Percentiles rank a stretch among this genome's conserved stretches.
phyloP scores from a whole-genome alignment of 1,140 invertebrate genomes.

The Megalopta genalis region DNA sequence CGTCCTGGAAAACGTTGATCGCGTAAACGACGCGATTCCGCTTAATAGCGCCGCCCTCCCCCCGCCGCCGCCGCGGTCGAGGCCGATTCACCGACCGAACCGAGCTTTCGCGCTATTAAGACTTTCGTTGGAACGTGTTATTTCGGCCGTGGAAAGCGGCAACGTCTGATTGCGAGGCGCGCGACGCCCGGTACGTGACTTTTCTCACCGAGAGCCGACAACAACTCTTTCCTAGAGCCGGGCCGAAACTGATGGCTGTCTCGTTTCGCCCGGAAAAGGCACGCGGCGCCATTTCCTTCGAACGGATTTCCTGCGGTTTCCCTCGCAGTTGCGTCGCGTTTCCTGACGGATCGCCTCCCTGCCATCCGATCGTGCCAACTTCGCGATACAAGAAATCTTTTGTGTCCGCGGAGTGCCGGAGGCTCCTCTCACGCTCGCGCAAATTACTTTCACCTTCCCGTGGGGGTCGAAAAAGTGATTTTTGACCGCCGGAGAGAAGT shows the following conservation, averaged over 20 bases:
- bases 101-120: slow-evolving; percentile 19
- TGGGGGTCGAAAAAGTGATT: too few relatives aligned
- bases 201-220: background rate
- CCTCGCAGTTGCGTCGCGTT: too few relatives aligned
- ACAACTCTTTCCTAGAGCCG: background rate
- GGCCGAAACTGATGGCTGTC: background rate
- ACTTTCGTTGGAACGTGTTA: slow-evolving; percentile 1
- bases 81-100: background rate
- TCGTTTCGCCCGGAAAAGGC: background rate
- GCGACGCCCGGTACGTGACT: slow-evolving; percentile 6
- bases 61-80: background rate
- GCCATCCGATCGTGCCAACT: too few relatives aligned
- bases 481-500: too few relatives aligned
- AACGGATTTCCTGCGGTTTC: too few relatives aligned
- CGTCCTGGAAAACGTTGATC: slow-evolving; percentile 20
- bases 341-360: too few relatives aligned
- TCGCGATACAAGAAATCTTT: too few relatives aligned
- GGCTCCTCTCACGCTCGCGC: too few relatives aligned
- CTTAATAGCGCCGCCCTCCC: slow-evolving; percentile 9
- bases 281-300: background rate
- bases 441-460: too few relatives aligned
- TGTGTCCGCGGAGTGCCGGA: too few relatives aligned
- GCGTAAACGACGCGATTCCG: slow-evolving; percentile 18
- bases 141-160: background rate
- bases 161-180: background rate